Conservation (phyloP, 2,797 vertebrate genomes). For the Sebastes itinus region DNA sequence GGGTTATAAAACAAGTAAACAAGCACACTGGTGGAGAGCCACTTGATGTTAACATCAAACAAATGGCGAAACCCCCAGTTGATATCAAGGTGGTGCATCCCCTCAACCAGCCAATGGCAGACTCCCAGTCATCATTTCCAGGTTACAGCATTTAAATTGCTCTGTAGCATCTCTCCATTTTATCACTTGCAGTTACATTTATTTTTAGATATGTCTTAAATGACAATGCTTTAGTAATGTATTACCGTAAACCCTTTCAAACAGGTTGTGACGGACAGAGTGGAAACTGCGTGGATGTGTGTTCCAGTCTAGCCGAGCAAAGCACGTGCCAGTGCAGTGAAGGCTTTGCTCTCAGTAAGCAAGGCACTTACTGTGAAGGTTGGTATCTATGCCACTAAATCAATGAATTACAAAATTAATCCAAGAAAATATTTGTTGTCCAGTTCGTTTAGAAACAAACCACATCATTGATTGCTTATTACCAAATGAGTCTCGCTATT, state of each 20-base stretch:
- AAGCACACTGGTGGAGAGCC: constrained; percentile 85
- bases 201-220: not conserved
- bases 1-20: constrained; percentile 83
- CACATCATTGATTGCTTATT: not conserved
- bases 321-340: constrained; percentile 82
- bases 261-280: constrained; percentile 79
- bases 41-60: constrained; percentile 78
- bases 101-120: constrained; percentile 77
- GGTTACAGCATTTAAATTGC: constrained; percentile 55
- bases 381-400: constrained; percentile 17
- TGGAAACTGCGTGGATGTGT: constrained; percentile 80
- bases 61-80: constrained; percentile 73
- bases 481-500: not conserved
- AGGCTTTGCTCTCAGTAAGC: constrained; percentile 86
- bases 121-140: constrained; percentile 45
- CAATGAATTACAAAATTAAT: not conserved
- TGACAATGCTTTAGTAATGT: not conserved
- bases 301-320: constrained; percentile 65
- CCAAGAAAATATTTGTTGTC: not conserved
- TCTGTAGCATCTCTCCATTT: not conserved
- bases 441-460: not conserved
- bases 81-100: constrained; percentile 88
- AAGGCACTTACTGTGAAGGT: constrained; percentile 91
- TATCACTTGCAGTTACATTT: not conserved
- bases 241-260: constrained; percentile 21